Conservation (phyloP, 2,797 vertebrate species). For the Aeoliscus strigatus region DNA sequence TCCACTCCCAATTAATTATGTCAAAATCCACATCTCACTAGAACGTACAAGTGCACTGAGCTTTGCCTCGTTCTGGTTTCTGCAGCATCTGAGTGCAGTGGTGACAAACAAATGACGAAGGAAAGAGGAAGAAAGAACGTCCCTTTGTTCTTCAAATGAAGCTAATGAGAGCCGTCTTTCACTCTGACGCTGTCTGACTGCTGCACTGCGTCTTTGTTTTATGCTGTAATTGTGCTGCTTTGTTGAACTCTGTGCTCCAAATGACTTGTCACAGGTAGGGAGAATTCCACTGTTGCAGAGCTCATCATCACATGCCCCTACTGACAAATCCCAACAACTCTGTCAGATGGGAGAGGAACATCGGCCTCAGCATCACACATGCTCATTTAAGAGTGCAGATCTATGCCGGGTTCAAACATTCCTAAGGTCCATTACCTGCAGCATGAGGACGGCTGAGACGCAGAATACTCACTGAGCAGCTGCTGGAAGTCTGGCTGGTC, state of each 20-base stretch:
- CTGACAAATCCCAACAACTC: slow-evolving; percentile 30
- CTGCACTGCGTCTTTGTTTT: slow-evolving; percentile 8
- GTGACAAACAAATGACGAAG: slow-evolving; percentile 58
- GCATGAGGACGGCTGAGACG: slow-evolving; percentile 8
- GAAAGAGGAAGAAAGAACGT: slow-evolving; percentile 45
- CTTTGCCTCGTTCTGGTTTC: slow-evolving; percentile 56
- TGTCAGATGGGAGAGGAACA: slow-evolving; percentile 3
- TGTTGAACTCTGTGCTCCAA: slow-evolving; percentile 8
- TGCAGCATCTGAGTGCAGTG: slow-evolving; percentile 24
- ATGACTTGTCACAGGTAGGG: slow-evolving; percentile 6
- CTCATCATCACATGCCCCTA: slow-evolving; percentile 32
- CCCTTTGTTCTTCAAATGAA: slow-evolving; percentile 64
- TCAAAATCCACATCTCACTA: slow-evolving; percentile 73
- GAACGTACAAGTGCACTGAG: slow-evolving; percentile 54
- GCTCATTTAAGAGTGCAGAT: no score
- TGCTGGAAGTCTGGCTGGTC: slow-evolving; percentile 77
- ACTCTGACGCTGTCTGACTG: slow-evolving; percentile 10
- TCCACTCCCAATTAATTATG: slow-evolving; percentile 76
- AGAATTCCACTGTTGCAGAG: slow-evolving; percentile 8
- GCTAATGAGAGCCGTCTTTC: slow-evolving; percentile 55
- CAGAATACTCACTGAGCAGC: slow-evolving; percentile 84
- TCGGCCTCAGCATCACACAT: slow-evolving; percentile 1
- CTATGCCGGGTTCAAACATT: slow-evolving; percentile 27
- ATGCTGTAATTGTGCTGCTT: slow-evolving; percentile 16
- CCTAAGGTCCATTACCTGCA: slow-evolving; percentile 29